phyloP scores from a whole-genome alignment of 1,140 invertebrate species.

The Cydia strobilella region DNA sequence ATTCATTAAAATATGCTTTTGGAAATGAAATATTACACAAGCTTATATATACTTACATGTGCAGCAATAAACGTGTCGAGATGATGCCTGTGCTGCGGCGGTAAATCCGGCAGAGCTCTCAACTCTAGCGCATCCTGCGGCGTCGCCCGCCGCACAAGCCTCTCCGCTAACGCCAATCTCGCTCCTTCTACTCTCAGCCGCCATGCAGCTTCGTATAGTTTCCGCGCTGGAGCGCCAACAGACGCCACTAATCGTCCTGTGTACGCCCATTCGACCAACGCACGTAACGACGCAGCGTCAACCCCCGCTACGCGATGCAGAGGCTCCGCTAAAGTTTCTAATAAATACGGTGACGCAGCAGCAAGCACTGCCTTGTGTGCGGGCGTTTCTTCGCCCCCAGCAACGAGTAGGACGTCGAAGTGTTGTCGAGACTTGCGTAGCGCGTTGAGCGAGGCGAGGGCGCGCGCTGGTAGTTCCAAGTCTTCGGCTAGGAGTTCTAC shows the following conservation, averaged over 20 bases:
- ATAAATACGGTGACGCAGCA: slow-evolving; percentile 87
- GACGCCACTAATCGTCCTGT: slow-evolving; percentile 80
- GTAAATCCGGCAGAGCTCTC: slow-evolving; percentile 84
- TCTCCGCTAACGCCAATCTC: slow-evolving; percentile 85
- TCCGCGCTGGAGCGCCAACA: slow-evolving; percentile 83
- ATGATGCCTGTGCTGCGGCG: slow-evolving; percentile 59
- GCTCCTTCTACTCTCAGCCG: slow-evolving; percentile 87
- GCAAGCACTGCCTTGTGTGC: slow-evolving; percentile 89
- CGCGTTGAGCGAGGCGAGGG: slow-evolving; percentile 85
- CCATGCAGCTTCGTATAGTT: slow-evolving; percentile 87
- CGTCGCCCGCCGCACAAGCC: slow-evolving; percentile 85
- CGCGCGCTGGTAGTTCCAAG: slow-evolving; percentile 79
- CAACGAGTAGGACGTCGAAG: slow-evolving; percentile 89
- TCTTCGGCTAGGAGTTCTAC: slow-evolving; percentile 59
- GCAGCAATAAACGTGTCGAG: slow-evolving; percentile 87
- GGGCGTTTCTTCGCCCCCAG: slow-evolving; percentile 86
- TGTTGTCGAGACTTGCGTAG: slow-evolving; percentile 89
- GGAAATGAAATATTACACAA: no score
- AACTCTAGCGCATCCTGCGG: slow-evolving; percentile 87
- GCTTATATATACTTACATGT: slow-evolving; percentile 81
- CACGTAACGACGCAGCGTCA: slow-evolving; percentile 83
- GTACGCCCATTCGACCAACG: slow-evolving; percentile 90
- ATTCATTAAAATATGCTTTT: neutral
- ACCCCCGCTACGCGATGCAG: slow-evolving; percentile 45
- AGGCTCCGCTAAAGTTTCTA: slow-evolving; percentile 86